These are phyloP conservation scores for Podarcis cretensis DNA, from an alignment of 2,113 vertebrate species.

Conservation along the genomic window DNA sequence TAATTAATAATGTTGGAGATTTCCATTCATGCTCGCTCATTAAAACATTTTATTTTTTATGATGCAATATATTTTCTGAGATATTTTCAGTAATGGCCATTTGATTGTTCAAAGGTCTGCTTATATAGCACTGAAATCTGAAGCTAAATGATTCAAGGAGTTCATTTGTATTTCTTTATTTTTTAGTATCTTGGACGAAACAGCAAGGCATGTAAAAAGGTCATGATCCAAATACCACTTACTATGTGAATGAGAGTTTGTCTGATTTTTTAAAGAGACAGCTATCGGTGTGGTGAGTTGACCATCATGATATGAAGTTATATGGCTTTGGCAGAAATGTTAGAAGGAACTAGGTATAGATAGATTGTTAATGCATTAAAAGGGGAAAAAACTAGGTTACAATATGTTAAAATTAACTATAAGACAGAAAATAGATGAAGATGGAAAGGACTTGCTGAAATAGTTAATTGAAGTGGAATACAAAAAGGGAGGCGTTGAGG, in stretches of 20 bases:
- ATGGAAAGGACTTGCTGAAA: too few species aligned
- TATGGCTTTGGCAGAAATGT: too few species aligned
- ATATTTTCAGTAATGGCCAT: not conserved
- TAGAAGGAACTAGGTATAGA: too few species aligned
- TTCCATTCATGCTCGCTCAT: slow-evolving; percentile 12
- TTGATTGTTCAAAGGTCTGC: slow-evolving; percentile 18
- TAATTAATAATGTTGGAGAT: not conserved
- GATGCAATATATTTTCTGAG: not conserved
- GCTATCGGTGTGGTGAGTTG: not conserved
- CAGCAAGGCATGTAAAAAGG: not conserved
- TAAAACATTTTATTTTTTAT: not conserved
- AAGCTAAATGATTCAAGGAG: not conserved
- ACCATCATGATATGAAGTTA: not conserved
- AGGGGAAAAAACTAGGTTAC: too few species aligned
- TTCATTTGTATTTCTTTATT: not conserved
- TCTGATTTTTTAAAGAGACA: not conserved
- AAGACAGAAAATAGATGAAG: too few species aligned
- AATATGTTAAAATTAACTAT: too few species aligned
- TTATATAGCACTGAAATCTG: not conserved
- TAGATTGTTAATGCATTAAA: too few species aligned
- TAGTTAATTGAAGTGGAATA: too few species aligned
- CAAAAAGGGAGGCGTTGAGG: too few species aligned
- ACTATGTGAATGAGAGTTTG: not conserved
- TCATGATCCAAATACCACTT: not conserved
- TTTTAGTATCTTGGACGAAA: not conserved